These are phyloP conservation scores for Eira barbara DNA, from an alignment of 2,113 vertebrate genomes.

Conservation along the genomic window DNA sequence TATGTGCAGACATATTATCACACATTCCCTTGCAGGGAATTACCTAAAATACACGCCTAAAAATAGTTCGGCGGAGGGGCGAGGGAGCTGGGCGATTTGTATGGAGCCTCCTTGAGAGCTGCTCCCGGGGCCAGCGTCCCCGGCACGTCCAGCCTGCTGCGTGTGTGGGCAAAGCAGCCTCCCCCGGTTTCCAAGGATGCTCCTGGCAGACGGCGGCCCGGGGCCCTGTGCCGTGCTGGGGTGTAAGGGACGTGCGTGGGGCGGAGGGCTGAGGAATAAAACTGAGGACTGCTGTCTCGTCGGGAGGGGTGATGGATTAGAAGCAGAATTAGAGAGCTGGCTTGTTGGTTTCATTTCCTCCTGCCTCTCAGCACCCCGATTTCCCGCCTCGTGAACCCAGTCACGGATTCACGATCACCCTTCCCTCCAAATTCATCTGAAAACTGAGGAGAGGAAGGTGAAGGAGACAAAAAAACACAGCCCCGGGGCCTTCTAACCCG, in stretches of 20 bases:
- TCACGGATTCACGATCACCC: neutral
- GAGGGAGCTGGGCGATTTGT: neutral
- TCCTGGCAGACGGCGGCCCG: fast-evolving
- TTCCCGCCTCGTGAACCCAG: neutral
- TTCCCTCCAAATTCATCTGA: neutral
- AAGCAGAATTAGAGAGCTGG: neutral
- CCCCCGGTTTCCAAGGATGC: too few relatives aligned
- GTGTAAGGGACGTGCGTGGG: neutral
- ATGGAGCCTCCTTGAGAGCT: neutral
- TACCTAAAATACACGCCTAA: too few relatives aligned
- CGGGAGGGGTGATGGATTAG: fast-evolving
- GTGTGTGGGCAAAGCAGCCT: neutral
- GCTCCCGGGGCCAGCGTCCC: too few relatives aligned
- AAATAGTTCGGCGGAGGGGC: neutral
- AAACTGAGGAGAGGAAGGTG: neutral
- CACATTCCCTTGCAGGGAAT: neutral
- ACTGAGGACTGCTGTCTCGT: neutral
- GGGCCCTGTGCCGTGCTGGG: neutral
- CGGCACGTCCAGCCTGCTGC: fast-evolving
- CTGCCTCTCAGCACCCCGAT: neutral
- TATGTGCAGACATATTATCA: too few relatives aligned
- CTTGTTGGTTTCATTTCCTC: neutral
- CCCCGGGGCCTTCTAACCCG: neutral
- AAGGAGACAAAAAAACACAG: neutral
- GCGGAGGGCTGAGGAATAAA: neutral